Evolutionary conservation across 2,888 invertebrate species (phyloP), one percentile per base, ranked within the genome.

Genomic region (Tetramorium bicarinatum): DNA sequence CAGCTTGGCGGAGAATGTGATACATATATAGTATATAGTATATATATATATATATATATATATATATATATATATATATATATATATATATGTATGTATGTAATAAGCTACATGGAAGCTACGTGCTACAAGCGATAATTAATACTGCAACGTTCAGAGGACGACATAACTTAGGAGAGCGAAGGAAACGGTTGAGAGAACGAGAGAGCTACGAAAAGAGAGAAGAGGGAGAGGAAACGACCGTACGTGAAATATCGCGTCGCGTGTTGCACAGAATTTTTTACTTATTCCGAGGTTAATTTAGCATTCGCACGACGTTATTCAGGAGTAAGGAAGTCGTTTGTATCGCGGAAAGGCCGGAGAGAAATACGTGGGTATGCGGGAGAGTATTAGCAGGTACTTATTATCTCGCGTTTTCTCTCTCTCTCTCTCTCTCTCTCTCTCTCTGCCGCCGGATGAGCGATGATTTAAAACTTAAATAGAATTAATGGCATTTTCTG

Each of bases 271-370:
- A 59, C 79, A 21, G 18, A 47, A 71, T 71, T 79, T 79, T 79
- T 79, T 79, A 79, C 71, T 59, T 79, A 71, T 71, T 71, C 79
- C 79, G 79, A 80, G 71, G 59, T 80, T 80, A 80, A 80, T 80
- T 80, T 61, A 80, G 47, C 71, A 47, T 61, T 38, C 79, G 79
- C 79, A 56, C 67, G 67, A 77, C 67, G 71, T 80, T 80, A 71
- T 59, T 71, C 71, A 71, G 79, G 47, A 71, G 59, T 71, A 80
- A 80, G 79, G 79, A 80, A 80, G 79, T 80, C 79, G 71, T 80
- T 80, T 80, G 79, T 80, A 80, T 71, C 25, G 59, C 71, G 59
- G 15, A 47, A 71, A 71, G 52, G 44, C 54, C 29, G 29, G 56
- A 21, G 38, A 61, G 79, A 79, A 67, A 59, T 38, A 59, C 79